Evolutionary conservation across 2,888 invertebrate genomes (phyloP), one percentile per base, ranked within the genome.

Genomic region (Xanthia icteritia): DNA sequence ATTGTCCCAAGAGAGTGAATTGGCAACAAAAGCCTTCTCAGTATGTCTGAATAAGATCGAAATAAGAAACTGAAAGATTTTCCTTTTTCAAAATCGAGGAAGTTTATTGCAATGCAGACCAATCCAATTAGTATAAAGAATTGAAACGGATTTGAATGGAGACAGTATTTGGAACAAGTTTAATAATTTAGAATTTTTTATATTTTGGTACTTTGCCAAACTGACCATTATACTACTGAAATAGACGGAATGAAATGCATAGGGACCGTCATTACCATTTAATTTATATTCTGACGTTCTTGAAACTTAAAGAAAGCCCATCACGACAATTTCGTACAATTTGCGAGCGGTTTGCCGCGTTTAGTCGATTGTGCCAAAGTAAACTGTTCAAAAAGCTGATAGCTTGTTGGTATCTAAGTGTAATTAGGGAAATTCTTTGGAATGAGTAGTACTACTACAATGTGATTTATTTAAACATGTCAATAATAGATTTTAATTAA

Each of bases 21-120:
- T 20, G 23, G 68, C 65, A 39, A 61, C 45, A 73, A 73, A 80
- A 84, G 77, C 76, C 77, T 76, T 85, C 73, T 76, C 69, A 66
- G 68, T 78, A 66, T 77, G 76, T 86, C 79, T 80, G 83, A 86
- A 83, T 84, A 84, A 81, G 83, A 82, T 79, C 58, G 73, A 54
- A 74, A 51, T 20, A 36, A 27, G 23, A 73, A 76, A 31, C 27
- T 42, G 9, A 42, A 51, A 8, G 23, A 65, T 66, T 65, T 65
- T 11, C 27, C 31, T 61, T 66, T 79, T 56, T 61, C 20, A 27
- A 48, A 72, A 61, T n/a, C 39, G 27, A 42, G 27, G 20, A 54
- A 63, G 15, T 63, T 63, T 27, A 6, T 64, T 63, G 72, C 56
- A 81, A 82, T 61, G 68, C 68, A n/a, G 17, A 73, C 56, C 42